Percentiles rank a stretch among this genome's conserved stretches.
These are phyloP conservation scores for Gobiocypris rarus DNA, from an alignment of 2,113 vertebrate genomes.

Conservation along the genomic window DNA sequence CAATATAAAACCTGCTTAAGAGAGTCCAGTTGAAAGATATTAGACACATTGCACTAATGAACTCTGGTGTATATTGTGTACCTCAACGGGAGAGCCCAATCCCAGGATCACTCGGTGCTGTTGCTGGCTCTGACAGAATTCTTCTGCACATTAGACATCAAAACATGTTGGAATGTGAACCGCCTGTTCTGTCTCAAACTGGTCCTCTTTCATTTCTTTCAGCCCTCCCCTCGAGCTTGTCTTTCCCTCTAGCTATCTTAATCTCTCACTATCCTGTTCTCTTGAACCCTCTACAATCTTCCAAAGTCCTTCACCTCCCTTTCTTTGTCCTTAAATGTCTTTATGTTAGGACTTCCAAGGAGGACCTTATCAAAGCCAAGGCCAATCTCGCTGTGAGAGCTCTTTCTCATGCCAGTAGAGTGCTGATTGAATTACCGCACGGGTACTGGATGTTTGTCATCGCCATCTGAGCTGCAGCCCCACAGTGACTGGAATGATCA, in stretches of 20 bases:
- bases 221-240: background rate
- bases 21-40: constrained; percentile 31
- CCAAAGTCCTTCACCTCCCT: background rate
- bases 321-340: constrained; percentile 23
- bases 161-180: constrained; percentile 44
- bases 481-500: constrained; percentile 53
- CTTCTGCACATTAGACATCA: constrained; percentile 51
- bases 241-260: background rate
- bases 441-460: constrained; percentile 52
- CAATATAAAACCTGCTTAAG: constrained; percentile 18
- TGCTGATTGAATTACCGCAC: constrained; percentile 51
- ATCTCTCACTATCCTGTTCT: background rate
- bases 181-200: constrained; percentile 44
- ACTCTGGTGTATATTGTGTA: constrained; percentile 32
- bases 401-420: background rate
- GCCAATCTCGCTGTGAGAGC: constrained; percentile 15
- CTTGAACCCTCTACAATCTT: background rate
- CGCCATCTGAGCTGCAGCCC: constrained; percentile 52
- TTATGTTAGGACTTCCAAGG: background rate
- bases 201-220: constrained; percentile 4
- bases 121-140: constrained; percentile 35
- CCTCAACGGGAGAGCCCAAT: constrained; percentile 47
- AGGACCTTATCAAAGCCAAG: background rate
- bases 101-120: background rate
- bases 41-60: constrained; percentile 44